Base-by-base conservation (phyloP, 2,113 vertebrate genomes). In the Malurus melanocephalus region DNA sequence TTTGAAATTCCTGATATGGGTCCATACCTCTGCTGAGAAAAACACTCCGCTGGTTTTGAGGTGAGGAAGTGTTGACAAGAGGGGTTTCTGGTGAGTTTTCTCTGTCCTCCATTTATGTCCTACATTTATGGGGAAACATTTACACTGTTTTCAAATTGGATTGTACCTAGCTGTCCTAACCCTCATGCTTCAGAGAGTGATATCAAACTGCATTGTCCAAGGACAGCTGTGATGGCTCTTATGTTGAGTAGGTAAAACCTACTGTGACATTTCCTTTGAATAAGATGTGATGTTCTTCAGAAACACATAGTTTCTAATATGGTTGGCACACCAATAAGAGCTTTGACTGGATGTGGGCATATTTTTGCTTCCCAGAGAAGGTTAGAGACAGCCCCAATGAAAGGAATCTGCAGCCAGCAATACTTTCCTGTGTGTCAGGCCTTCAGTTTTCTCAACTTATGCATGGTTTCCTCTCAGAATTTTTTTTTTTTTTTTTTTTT, bases 401-500 rank as follows among this genome's bases (percentile, higher is more conserved):
- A 43, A 80, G 9, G 7, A 92, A 46, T 59, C 8, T 30, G 9
- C 13, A 23, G 5, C 9, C 2, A 4, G 3, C 2, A 1, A 5
- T 3, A 38, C 53, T 86, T n/a, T 48, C 3, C 3, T 75, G 8
- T 14, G 28, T 56, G 12, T 10, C 14, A 57, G 18, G 11, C 16
- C 15, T 75, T 83, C 24, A 52, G 8, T 20, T 71, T 86, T 75
- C 10, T 69, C 66, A 23, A 51, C 8, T 1, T 6, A 9, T 6
- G 2, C 15, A 9, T 20, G 4, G 6, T 13, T 2, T 61, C 33
- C 9, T 60, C 30, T 72, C 21, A 68, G 35, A 74, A 78, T 7
- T 21, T 43, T 43, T 42, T 5, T 24, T 1, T 2, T 33, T 33
- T 33, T 38, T n/a, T 80, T 21, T 43, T 43, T 7, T 21, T 43